These are phyloP conservation scores for Sebastes cheni DNA, from an alignment of 2,797 vertebrate species.

Conservation along the genomic window DNA sequence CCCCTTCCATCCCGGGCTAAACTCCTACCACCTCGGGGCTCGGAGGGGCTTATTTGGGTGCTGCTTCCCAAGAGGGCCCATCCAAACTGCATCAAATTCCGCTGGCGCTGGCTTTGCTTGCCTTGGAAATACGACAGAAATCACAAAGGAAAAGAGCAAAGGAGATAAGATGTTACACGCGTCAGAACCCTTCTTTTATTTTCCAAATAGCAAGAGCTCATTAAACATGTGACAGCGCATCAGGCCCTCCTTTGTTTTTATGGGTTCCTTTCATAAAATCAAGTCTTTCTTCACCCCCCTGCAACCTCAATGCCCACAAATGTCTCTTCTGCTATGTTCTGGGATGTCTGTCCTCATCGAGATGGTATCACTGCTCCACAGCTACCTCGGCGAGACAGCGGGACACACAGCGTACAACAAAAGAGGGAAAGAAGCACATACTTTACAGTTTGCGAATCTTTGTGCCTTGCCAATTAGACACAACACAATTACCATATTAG, in stretches of 20 bases:
- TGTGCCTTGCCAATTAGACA: constrained; percentile 76
- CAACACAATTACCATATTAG: constrained; percentile 81
- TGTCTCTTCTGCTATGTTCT: background rate
- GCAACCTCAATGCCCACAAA: constrained; percentile 33
- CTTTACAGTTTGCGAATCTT: constrained; percentile 76
- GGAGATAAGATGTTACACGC: constrained; percentile 75
- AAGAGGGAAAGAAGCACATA: constrained; percentile 57
- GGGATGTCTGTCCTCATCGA: constrained; percentile 10
- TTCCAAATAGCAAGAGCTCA: constrained; percentile 46
- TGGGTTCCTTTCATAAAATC: constrained; percentile 45
- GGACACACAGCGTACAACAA: constrained; percentile 26
- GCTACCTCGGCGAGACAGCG: constrained; percentile 30
- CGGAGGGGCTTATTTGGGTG: constrained; percentile 54
- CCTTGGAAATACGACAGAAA: constrained; percentile 79
- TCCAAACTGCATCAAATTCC: constrained; percentile 59
- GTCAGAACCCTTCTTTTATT: constrained; percentile 63
- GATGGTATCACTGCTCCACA: constrained; percentile 3
- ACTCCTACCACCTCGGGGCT: constrained; percentile 53
- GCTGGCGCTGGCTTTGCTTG: constrained; percentile 74
- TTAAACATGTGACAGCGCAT: constrained; percentile 58
- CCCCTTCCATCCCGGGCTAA: constrained; percentile 19
- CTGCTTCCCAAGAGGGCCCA: constrained; percentile 48
- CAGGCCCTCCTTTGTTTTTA: constrained; percentile 31
- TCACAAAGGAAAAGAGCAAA: constrained; percentile 65
- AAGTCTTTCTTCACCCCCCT: constrained; percentile 21